Percentiles rank a stretch among this genome's conserved stretches.
These are phyloP conservation scores for Danio tinwini DNA, from an alignment of 2,797 vertebrate genomes.

Conservation along the genomic window DNA sequence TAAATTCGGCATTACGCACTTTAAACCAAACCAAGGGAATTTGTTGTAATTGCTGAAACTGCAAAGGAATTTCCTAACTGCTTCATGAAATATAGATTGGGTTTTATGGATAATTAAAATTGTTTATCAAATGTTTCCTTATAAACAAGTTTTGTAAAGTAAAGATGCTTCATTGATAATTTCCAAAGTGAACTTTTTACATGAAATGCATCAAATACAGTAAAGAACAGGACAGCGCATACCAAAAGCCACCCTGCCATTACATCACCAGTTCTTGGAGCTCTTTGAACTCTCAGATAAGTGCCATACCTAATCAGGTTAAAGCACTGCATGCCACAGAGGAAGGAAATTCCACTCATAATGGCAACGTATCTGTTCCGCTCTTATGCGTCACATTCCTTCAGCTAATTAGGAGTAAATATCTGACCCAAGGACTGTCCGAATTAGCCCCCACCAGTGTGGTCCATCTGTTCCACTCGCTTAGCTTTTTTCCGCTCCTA, in stretches of 20 bases:
- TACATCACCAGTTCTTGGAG: conserved; percentile 70
- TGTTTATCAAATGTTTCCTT: conserved; percentile 69
- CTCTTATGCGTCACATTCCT: conserved; percentile 83
- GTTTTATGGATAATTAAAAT: conserved; percentile 64
- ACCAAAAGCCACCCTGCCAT: conserved; percentile 63
- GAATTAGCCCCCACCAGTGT: conserved; percentile 80
- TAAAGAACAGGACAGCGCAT: conserved; percentile 35
- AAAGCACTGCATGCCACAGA: conserved; percentile 78
- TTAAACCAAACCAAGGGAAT: too few relatives aligned
- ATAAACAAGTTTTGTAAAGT: conserved; percentile 63
- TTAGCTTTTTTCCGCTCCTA: conserved; percentile 63
- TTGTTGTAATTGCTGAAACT: too few relatives aligned
- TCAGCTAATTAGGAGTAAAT: conserved; percentile 84
- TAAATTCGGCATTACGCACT: too few relatives aligned
- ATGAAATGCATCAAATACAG: conserved; percentile 30
- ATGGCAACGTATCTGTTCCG: conserved; percentile 84
- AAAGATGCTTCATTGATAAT: conserved; percentile 58
- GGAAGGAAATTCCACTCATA: conserved; percentile 81
- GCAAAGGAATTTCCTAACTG: too few relatives aligned
- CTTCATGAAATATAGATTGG: too few relatives aligned
- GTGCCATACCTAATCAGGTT: conserved; percentile 86
- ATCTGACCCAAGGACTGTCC: conserved; percentile 82
- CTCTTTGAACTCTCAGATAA: conserved; percentile 83
- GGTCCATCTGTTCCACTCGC: conserved; percentile 80
- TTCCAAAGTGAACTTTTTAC: conserved; percentile 23